Evolutionary conservation across 2,888 invertebrate species (phyloP).

Genomic region (Cataglyphis altisquamis): DNA sequence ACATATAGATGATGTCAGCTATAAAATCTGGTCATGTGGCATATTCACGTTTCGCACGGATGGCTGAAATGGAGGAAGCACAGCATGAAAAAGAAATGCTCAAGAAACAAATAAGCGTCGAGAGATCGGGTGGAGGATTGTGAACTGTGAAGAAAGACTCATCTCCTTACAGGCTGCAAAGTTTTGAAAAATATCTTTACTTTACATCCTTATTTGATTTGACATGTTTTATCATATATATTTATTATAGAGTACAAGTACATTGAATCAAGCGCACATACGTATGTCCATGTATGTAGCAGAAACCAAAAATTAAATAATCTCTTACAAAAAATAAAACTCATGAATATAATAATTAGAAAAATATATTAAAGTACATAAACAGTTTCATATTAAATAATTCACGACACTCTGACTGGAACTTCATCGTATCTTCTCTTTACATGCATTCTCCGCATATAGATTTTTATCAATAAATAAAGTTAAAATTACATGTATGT

Average conservation of each 20-base stretch:
- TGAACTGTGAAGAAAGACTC: slow-evolving; percentile 90
- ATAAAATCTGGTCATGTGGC: slow-evolving; percentile 98
- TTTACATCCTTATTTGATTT: background rate
- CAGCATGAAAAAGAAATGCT: slow-evolving; percentile 92
- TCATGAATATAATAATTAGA: background rate
- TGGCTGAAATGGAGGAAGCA: slow-evolving; percentile 96
- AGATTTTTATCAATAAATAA: background rate
- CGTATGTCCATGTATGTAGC: background rate
- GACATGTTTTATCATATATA: background rate
- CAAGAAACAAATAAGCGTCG: slow-evolving; percentile 93
- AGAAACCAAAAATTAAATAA: slow-evolving; percentile 5
- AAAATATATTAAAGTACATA: background rate
- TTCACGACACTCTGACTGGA: background rate
- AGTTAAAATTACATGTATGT: background rate
- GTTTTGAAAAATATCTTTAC: slow-evolving; percentile 20
- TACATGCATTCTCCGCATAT: background rate
- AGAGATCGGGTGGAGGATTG: slow-evolving; percentile 98
- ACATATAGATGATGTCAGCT: slow-evolving; percentile 97
- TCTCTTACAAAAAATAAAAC: background rate
- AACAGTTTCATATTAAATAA: slow-evolving; percentile 5
- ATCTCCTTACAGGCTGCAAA: background rate
- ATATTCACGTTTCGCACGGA: slow-evolving; percentile 97
- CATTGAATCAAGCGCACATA: background rate
- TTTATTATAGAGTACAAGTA: slow-evolving; percentile 43
- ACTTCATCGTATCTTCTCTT: background rate